phyloP scores from a whole-genome alignment of 2,113 vertebrate species.

The Scolopax mira region DNA sequence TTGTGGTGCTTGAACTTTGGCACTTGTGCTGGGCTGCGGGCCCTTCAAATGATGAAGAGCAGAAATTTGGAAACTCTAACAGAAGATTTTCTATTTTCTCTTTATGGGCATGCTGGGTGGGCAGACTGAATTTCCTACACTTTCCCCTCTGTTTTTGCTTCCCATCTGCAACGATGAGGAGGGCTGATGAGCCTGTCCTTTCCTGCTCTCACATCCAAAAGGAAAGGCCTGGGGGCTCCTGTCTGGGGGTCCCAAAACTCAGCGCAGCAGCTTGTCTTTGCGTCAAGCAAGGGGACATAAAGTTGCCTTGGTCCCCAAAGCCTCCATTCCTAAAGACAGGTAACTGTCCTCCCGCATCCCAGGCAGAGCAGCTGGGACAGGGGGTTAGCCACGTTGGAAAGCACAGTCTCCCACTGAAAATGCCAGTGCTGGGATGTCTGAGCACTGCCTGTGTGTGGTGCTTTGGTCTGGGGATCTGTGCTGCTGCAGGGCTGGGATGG shows the following conservation, averaged over 20 bases:
- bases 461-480: not conserved
- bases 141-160: not conserved
- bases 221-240: not conserved
- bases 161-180: not conserved
- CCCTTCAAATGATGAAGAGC: not conserved
- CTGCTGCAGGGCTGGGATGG: not conserved
- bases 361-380: not conserved
- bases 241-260: not conserved
- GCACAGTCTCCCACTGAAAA: not conserved
- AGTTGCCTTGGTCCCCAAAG: not conserved
- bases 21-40: not conserved
- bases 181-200: not conserved
- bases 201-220: not conserved
- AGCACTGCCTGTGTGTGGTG: not conserved
- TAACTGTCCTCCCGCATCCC: not conserved
- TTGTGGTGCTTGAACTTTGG: not conserved
- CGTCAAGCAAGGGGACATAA: accelerated
- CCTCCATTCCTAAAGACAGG: accelerated
- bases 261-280: accelerated
- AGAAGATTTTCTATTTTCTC: not conserved
- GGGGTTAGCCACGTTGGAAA: not conserved
- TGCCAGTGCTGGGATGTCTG: not conserved
- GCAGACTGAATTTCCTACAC: not conserved
- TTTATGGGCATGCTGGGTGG: not conserved
- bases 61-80: not conserved